These are phyloP conservation scores for Sciurus niger DNA, from an alignment of 2,113 vertebrate genomes.

Conservation along the genomic window DNA sequence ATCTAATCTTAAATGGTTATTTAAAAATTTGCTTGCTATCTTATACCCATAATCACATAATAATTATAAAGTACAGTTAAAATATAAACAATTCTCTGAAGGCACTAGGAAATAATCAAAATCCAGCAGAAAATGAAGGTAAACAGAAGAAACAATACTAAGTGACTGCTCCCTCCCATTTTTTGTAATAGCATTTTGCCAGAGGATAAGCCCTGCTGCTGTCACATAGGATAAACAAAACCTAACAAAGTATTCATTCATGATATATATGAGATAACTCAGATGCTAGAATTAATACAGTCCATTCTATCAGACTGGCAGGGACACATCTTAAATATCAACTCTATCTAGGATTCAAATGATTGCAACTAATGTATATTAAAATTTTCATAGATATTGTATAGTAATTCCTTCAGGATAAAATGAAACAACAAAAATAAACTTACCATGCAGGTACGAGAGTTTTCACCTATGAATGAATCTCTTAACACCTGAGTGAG, in stretches of 20 bases:
- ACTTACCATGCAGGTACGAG: constrained; percentile 98
- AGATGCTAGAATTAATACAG: constrained; percentile 37
- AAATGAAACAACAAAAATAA: constrained; percentile 52
- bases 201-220: neutral
- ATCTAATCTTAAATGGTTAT: constrained; percentile 44
- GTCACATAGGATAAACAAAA: constrained; percentile 20
- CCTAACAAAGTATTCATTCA: constrained; percentile 31
- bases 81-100: constrained; percentile 60
- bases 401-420: constrained; percentile 1
- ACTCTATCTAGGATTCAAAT: constrained; percentile 16
- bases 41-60: neutral
- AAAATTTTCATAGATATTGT: neutral
- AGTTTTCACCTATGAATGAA: constrained; percentile 99
- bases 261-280: constrained; percentile 18
- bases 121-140: neutral
- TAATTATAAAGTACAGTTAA: constrained; percentile 44
- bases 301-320: neutral
- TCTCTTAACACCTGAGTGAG: constrained; percentile 98
- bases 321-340: constrained; percentile 16
- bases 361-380: constrained; percentile 20
- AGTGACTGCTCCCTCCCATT: neutral
- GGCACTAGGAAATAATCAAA: constrained; percentile 43
- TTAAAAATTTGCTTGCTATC: constrained; percentile 42
- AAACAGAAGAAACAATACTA: neutral
- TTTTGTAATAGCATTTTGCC: neutral